Evolutionary conservation across 2,113 vertebrate genomes (phyloP), one percentile per base, ranked within the genome.

Genomic region (Colinus virginianus): DNA sequence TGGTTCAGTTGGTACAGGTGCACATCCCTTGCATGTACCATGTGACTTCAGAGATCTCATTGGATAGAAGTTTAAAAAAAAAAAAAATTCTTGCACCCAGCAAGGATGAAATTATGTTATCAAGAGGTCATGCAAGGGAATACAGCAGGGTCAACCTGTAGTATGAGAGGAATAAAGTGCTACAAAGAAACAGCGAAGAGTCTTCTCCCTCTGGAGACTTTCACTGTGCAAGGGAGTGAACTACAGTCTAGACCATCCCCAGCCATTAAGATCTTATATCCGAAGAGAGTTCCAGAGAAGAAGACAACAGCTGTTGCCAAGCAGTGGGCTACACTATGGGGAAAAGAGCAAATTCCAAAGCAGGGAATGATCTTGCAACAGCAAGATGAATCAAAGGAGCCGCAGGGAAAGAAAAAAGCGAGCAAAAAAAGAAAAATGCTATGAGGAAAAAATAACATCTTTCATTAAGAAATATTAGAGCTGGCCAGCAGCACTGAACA

Each of bases 381-480:
- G 58, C 74, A 76, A 86, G 78, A 89, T 74, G 5, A 88, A 91
- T 94, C 89, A 64, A 93, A 93, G 43, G 18, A 92, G 48, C 36
- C 63, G 51, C 53, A 51, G n/a, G 59, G 81, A 87, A 87, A 93
- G n/a, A 38, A 88, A 87, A 93, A 85, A n/a, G 34, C 28, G 79
- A 93, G 82, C 7, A 79, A 85, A 83, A 83, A 49, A 49, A 49
- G 20, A 23, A 86, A 79, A 92, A 72, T 83, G 55, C 46, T 61
- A 56, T 62, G 21, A 91, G 58, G 63, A 49, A 42, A 90, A 93
- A 72, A 43, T 4, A 77, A 48, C 46, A 77, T 70, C 83, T 40
- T 81, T 97, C 89, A 93, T 93, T 82, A 93, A 90, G 86, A 96
- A 96, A 92, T 90, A 93, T 61, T 78, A 78, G 80, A 82, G 72